phyloP scores from a whole-genome alignment of 2,113 vertebrate genomes.

The Theropithecus gelada region DNA sequence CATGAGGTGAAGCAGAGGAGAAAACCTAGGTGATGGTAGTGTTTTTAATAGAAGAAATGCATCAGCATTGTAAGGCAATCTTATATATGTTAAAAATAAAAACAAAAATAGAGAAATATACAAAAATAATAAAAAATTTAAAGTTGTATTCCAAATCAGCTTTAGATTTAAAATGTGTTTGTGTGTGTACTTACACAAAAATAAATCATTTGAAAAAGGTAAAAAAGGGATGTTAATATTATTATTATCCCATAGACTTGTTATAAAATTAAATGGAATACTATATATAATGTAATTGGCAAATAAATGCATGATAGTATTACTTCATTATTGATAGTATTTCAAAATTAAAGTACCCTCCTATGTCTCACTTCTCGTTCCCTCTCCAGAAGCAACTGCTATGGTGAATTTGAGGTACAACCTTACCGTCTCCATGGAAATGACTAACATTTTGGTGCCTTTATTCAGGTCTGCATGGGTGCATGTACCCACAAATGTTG shows the following conservation, averaged over 20 bases:
- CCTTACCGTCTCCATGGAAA: rapidly evolving
- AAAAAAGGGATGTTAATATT: neutral
- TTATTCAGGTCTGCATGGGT: neutral
- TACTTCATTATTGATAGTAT: neutral
- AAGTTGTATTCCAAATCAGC: neutral
- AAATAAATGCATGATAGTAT: neutral
- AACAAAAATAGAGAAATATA: neutral
- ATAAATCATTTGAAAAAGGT: neutral
- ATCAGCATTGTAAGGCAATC: neutral
- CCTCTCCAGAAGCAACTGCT: neutral
- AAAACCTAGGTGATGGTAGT: neutral
- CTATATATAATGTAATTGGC: neutral
- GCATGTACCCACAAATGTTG: rapidly evolving
- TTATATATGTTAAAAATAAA: neutral
- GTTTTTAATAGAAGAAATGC: neutral
- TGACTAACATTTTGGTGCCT: neutral
- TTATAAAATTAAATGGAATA: neutral
- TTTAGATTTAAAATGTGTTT: neutral
- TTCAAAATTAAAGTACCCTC: neutral
- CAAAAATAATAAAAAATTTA: neutral
- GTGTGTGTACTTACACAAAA: neutral
- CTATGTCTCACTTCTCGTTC: neutral
- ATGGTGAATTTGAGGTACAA: neutral
- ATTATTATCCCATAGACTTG: neutral
- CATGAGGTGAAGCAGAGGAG: neutral